A percentile compares a stretch with the other conserved stretches of the same genome.
phyloP scores from a whole-genome alignment of 2,888 invertebrate genomes.

The Cephus pulcher region DNA sequence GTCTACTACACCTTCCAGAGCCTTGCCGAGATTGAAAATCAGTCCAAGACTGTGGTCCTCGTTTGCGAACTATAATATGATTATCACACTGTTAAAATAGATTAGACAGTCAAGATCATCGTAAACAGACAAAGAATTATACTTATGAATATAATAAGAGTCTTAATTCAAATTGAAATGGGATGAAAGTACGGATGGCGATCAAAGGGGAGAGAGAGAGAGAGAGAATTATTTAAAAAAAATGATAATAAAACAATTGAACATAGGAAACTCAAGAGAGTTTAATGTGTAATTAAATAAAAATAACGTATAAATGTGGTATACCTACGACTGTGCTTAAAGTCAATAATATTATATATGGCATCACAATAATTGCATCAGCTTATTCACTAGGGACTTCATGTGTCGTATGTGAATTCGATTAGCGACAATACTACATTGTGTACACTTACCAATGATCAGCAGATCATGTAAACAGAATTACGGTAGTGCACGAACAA shows the following conservation, averaged over 20 bases:
- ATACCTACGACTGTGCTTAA: conserved; percentile 36
- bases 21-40: no score
- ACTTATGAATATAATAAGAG: no score
- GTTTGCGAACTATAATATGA: no score
- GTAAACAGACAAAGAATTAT: no score
- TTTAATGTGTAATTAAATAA: conserved; percentile 49
- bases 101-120: no score
- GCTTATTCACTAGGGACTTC: conserved; percentile 42
- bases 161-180: neutral
- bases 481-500: conserved; percentile 43
- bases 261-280: conserved; percentile 19
- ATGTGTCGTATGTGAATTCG: conserved; percentile 33
- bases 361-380: conserved; percentile 51
- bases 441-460: conserved; percentile 45
- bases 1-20: no score
- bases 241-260: conserved; percentile 12
- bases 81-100: no score
- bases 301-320: conserved; percentile 45
- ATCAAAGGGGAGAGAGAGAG: neutral
- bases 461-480: conserved; percentile 34
- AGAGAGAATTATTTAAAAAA: conserved; percentile 16
- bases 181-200: neutral
- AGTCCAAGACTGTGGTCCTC: no score
- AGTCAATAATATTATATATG: conserved; percentile 40
- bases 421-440: conserved; percentile 31